phyloP scores from a whole-genome alignment of 2,888 invertebrate genomes.

The Nycteola revayana region DNA sequence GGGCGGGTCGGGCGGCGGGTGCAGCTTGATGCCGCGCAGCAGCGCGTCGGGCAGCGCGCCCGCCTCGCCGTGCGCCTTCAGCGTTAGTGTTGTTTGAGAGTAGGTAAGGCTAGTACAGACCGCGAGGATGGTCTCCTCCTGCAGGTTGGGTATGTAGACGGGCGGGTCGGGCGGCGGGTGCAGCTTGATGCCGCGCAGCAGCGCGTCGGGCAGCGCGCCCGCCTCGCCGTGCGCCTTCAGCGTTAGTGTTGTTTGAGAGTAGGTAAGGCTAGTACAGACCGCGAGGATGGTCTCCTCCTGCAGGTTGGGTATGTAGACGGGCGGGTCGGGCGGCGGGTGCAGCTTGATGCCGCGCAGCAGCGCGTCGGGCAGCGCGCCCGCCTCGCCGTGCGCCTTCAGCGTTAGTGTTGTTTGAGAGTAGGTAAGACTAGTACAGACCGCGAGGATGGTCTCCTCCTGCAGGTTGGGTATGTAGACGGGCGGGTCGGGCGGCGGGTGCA shows the following conservation, averaged over 20 bases:
- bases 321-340: too few species aligned
- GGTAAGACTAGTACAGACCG: slow-evolving; percentile 83
- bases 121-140: slow-evolving; percentile 97
- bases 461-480: slow-evolving; percentile 94
- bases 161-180: too few species aligned
- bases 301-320: slow-evolving; percentile 93
- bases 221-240: slow-evolving; percentile 82
- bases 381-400: background rate
- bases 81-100: slow-evolving; percentile 44
- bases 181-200: slow-evolving; percentile 72
- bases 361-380: slow-evolving; percentile 52
- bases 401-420: slow-evolving; percentile 48
- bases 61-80: background rate
- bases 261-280: slow-evolving; percentile 57
- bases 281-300: slow-evolving; percentile 92
- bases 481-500: too few species aligned
- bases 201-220: slow-evolving; percentile 65
- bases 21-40: slow-evolving; percentile 67
- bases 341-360: slow-evolving; percentile 68
- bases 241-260: slow-evolving; percentile 62
- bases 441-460: slow-evolving; percentile 96
- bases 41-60: slow-evolving; percentile 55
- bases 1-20: too few species aligned
- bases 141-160: slow-evolving; percentile 95
- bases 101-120: slow-evolving; percentile 78